These are phyloP conservation scores for Pangasianodon hypophthalmus DNA, from an alignment of 2,113 vertebrate species.

Conservation along the genomic window DNA sequence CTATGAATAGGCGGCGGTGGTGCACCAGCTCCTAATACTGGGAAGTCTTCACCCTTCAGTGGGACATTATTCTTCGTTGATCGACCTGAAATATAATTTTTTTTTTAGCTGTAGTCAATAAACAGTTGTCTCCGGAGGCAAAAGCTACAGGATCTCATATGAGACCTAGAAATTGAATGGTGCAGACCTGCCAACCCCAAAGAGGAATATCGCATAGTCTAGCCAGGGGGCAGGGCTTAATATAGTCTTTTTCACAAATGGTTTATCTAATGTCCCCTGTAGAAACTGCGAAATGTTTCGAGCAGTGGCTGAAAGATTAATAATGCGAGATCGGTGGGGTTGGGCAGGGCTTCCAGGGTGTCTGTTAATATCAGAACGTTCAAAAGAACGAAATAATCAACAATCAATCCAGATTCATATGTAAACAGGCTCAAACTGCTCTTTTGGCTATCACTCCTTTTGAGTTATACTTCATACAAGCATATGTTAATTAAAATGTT, in stretches of 20 bases:
- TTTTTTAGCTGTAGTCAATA: not conserved
- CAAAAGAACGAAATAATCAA: not conserved
- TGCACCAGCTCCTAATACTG: constrained; percentile 68
- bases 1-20: constrained; percentile 59
- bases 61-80: constrained; percentile 69
- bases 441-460: not conserved
- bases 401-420: not conserved
- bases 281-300: not conserved
- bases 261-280: not conserved
- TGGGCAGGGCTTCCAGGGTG: not conserved
- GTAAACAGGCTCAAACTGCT: not conserved
- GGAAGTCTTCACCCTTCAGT: constrained; percentile 78
- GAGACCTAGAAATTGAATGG: not conserved
- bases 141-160: not conserved
- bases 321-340: not conserved
- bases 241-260: not conserved
- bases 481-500: not conserved
- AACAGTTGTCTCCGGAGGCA: not conserved
- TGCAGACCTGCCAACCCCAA: not conserved
- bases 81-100: constrained; percentile 46
- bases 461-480: not conserved
- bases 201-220: not conserved
- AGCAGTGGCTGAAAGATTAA: not conserved
- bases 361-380: not conserved
- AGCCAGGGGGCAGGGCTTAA: not conserved